Evolutionary conservation across 1,140 invertebrate genomes (phyloP).

Genomic region (Drosophila azteca): DNA sequence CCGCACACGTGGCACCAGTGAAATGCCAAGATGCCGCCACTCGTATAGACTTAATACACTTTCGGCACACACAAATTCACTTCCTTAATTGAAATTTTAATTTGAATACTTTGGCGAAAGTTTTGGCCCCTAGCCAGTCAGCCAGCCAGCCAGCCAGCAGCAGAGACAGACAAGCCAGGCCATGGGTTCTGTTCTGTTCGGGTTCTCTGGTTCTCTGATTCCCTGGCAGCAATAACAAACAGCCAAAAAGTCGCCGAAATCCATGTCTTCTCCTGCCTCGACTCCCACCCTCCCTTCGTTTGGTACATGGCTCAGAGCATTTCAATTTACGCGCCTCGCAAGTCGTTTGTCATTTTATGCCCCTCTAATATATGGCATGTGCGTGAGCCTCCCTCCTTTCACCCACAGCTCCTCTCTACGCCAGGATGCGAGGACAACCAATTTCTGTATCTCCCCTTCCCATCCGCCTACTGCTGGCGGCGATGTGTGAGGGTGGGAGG

Average conservation of each 20-base stretch:
- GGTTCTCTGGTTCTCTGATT: no score
- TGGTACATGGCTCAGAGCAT: constrained; percentile 76
- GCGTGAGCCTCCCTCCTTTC: constrained; percentile 32
- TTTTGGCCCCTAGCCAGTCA: constrained; percentile 74
- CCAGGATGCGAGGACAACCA: constrained; percentile 42
- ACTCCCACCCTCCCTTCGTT: background rate
- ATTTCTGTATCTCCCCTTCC: background rate
- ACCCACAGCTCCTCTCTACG: background rate
- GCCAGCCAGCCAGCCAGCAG: constrained; percentile 52
- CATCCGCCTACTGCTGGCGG: background rate
- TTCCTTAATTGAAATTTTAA: constrained; percentile 83
- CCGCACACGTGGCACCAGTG: constrained; percentile 48
- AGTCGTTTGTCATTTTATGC: constrained; percentile 82
- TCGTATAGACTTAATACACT: constrained; percentile 80
- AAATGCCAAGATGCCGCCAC: constrained; percentile 76
- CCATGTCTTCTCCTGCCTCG: constrained; percentile 18
- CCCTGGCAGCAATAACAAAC: constrained; percentile 69
- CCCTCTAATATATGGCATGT: constrained; percentile 78
- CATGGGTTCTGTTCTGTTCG: constrained; percentile 17
- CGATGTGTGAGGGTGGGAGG: background rate
- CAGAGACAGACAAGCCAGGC: background rate
- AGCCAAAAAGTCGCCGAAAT: constrained; percentile 69
- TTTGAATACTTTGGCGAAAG: constrained; percentile 82
- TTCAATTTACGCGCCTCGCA: constrained; percentile 78
- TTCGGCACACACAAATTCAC: constrained; percentile 80